Evolutionary conservation across 2,113 vertebrate genomes (phyloP).

Genomic region (Aspiorhynchus laticeps): DNA sequence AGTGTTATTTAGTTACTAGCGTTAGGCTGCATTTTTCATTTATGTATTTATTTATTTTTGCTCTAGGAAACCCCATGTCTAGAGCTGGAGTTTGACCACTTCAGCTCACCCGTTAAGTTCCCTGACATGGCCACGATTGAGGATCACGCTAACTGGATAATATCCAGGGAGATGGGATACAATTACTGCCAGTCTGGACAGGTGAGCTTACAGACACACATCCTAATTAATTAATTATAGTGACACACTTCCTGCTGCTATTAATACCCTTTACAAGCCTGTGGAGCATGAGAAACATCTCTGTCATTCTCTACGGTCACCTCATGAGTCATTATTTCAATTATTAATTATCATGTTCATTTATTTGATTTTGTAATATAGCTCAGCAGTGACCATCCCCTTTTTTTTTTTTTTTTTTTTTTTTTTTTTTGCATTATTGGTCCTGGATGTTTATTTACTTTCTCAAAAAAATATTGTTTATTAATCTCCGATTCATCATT

Average conservation of each 20-base stretch:
- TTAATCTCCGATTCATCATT: background rate
- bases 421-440: background rate
- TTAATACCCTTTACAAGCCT: slow-evolving; percentile 1
- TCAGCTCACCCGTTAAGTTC: slow-evolving; percentile 93
- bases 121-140: slow-evolving; percentile 93
- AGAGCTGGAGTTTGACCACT: slow-evolving; percentile 97
- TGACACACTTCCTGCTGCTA: slow-evolving; percentile 17
- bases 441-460: background rate
- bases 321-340: background rate
- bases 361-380: background rate
- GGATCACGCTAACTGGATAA: slow-evolving; percentile 93
- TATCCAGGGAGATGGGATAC: slow-evolving; percentile 93
- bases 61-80: slow-evolving; percentile 95
- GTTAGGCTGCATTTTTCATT: background rate
- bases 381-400: background rate
- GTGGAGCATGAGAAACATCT: background rate
- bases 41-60: slow-evolving; percentile 35
- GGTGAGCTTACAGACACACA: slow-evolving; percentile 75
- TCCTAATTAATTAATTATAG: slow-evolving; percentile 45
- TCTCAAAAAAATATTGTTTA: background rate
- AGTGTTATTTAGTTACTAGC: background rate
- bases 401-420: too few relatives aligned
- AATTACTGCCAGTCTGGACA: slow-evolving; percentile 91
- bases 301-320: slow-evolving; percentile 3
- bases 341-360: background rate